Conservation (phyloP, 2,888 invertebrate species). For the Dioctria rufipes region DNA sequence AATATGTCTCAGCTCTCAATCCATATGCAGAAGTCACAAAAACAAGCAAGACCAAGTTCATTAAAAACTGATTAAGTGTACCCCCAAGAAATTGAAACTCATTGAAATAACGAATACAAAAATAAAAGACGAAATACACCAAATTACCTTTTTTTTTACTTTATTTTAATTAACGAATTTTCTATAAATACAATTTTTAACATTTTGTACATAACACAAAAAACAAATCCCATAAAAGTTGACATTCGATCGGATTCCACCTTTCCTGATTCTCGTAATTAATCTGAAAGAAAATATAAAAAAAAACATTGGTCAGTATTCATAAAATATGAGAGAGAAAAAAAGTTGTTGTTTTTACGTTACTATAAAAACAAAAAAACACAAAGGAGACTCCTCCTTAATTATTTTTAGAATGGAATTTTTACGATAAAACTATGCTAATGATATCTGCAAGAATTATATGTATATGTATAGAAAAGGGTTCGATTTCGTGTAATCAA, state of each 20-base stretch:
- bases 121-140: too few species aligned
- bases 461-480: constrained; percentile 21
- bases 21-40: too few species aligned
- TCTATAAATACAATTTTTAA: neutral
- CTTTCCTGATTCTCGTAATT: neutral
- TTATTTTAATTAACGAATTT: neutral
- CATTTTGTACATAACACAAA: neutral
- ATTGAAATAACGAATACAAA: too few species aligned
- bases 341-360: neutral
- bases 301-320: neutral
- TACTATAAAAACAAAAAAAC: neutral
- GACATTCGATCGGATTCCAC: neutral
- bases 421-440: constrained; percentile 36
- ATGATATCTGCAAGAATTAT: constrained; percentile 16
- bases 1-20: too few species aligned
- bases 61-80: too few species aligned
- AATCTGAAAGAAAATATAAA: neutral
- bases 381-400: neutral
- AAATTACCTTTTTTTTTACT: neutral
- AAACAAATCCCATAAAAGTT: neutral
- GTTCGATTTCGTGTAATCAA: constrained; percentile 31
- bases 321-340: neutral
- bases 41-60: too few species aligned
- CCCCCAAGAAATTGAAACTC: too few species aligned
- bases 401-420: constrained; percentile 15